Conservation (phyloP, 2,888 invertebrate genomes). For the Cheilosia vernalis region DNA sequence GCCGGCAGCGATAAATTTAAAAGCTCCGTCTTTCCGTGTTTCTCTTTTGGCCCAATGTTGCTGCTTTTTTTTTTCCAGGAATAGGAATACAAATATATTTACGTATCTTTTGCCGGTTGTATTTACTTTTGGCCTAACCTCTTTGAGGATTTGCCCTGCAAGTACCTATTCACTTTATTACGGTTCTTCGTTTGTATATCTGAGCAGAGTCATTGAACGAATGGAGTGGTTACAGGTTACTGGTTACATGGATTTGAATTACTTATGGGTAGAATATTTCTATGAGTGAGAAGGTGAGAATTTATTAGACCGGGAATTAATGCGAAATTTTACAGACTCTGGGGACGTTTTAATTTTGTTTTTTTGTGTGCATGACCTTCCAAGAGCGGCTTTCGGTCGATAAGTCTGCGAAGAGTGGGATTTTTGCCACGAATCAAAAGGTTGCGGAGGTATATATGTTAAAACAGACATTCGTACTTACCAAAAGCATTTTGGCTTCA, state of each 20-base stretch:
- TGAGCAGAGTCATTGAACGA: constrained; percentile 33
- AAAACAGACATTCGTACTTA: too few species aligned
- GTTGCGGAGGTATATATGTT: too few species aligned
- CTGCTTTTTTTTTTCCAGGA: background rate
- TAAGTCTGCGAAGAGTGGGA: background rate
- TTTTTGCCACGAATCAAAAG: background rate
- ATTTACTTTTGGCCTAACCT: constrained; percentile 39
- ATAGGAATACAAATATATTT: background rate
- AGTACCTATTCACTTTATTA: background rate
- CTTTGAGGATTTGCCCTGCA: background rate
- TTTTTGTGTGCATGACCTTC: background rate
- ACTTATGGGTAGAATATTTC: too few species aligned
- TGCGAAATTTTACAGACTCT: background rate
- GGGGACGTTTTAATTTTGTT: background rate
- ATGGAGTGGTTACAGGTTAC: constrained; percentile 1
- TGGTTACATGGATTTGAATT: background rate
- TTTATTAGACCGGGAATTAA: background rate
- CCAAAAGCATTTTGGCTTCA: too few species aligned
- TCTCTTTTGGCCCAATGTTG: background rate
- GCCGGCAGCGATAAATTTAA: constrained; percentile 47
- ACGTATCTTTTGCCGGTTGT: constrained; percentile 16
- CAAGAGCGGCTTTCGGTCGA: background rate
- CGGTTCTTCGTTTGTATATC: background rate
- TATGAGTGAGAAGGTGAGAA: background rate
- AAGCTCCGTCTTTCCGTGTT: constrained; percentile 20